These are phyloP conservation scores for Temnothorax longispinosus DNA, from an alignment of 1,140 invertebrate species.

Conservation along the genomic window DNA sequence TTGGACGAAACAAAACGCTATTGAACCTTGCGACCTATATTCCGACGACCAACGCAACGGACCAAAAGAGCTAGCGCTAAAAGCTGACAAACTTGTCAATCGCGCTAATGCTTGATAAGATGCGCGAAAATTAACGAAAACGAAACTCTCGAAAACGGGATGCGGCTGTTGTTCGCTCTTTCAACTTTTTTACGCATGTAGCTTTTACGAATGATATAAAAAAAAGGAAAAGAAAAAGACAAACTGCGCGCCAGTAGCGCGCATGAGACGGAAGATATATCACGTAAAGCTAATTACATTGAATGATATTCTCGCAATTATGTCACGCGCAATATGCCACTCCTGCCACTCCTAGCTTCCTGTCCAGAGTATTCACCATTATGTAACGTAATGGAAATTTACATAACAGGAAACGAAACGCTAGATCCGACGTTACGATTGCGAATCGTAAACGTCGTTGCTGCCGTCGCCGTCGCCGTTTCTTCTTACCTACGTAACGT, in stretches of 20 bases:
- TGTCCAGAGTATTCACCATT: constrained; percentile 61
- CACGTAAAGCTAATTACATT: constrained; percentile 30
- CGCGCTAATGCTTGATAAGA: too few species aligned
- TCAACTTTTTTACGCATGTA: not conserved
- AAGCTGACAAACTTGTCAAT: too few species aligned
- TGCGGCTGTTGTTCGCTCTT: not conserved
- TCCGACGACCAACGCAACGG: not conserved
- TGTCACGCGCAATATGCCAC: constrained; percentile 26
- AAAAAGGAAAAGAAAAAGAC: too few species aligned
- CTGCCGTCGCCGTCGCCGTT: not conserved
- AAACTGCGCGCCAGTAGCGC: too few species aligned
- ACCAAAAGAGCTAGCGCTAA: too few species aligned
- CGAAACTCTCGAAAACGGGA: not conserved
- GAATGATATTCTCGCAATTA: constrained; percentile 41
- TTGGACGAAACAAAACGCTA: constrained; percentile 26
- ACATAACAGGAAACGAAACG: constrained; percentile 71
- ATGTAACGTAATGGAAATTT: constrained; percentile 71
- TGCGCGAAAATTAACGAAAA: not conserved
- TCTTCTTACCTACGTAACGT: constrained; percentile 1
- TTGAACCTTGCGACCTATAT: not conserved
- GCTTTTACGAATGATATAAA: too few species aligned
- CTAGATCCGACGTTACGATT: constrained; percentile 11
- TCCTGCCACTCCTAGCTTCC: constrained; percentile 64
- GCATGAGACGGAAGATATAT: not conserved
- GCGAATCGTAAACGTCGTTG: constrained; percentile 7